These are phyloP conservation scores for Gadus macrocephalus DNA, from an alignment of 2,113 vertebrate genomes.

Conservation along the genomic window DNA sequence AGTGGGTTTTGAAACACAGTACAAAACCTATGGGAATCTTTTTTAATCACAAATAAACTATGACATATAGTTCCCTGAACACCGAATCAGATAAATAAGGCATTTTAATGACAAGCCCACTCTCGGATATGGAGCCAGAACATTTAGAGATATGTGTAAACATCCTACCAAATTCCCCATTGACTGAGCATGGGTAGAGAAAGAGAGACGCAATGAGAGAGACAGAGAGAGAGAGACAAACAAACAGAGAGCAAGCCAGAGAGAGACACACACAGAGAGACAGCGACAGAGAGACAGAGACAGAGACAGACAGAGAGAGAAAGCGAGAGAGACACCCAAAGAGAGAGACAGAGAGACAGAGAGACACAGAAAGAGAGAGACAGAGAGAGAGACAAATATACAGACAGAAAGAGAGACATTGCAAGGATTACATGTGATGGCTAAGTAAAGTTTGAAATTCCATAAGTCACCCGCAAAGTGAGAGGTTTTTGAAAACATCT, in stretches of 20 bases:
- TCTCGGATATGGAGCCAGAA: constrained; percentile 41
- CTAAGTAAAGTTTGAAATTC: constrained; percentile 22
- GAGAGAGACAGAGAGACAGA: constrained; percentile 8
- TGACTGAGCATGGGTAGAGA: constrained; percentile 17
- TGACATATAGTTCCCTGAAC: constrained; percentile 29
- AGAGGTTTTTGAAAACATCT: constrained; percentile 38
- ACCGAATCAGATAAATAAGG: constrained; percentile 46
- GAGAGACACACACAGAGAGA: not conserved
- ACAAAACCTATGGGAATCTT: constrained; percentile 24
- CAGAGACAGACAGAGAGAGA: constrained; percentile 31
- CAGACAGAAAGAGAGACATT: not conserved
- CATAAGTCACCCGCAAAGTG: constrained; percentile 30
- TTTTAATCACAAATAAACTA: constrained; percentile 52
- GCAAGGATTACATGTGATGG: no score
- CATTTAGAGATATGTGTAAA: constrained; percentile 48
- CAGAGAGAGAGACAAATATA: constrained; percentile 6
- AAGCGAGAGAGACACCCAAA: constrained; percentile 1
- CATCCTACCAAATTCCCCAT: constrained; percentile 40
- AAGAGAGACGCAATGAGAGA: constrained; percentile 4
- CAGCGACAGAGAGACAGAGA: not conserved
- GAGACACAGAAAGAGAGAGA: constrained; percentile 16
- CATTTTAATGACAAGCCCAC: constrained; percentile 37
- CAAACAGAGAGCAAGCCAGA: not conserved
- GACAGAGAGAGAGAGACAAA: not conserved
- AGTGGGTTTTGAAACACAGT: constrained; percentile 17